Percentiles rank a stretch among this genome's conserved stretches.
These are phyloP conservation scores for Microplitis deprimator DNA, from an alignment of 2,888 invertebrate species.

Conservation along the genomic window DNA sequence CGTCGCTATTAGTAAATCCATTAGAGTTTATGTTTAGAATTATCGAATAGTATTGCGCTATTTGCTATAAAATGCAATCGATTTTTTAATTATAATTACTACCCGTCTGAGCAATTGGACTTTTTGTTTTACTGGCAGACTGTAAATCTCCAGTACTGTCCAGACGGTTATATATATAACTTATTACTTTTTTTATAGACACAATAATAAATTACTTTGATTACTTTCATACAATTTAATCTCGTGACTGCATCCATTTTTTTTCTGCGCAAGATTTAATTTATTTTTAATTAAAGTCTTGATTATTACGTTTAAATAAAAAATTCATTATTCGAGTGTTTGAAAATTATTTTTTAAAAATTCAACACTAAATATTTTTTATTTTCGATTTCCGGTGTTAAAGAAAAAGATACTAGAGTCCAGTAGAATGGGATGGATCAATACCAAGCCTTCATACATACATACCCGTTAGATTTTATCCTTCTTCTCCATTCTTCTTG, in stretches of 20 bases:
- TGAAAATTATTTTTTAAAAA: no score
- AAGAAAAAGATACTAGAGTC: no score
- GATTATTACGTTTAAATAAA: no score
- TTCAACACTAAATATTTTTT: not conserved
- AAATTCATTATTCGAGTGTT: no score
- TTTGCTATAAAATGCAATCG: not conserved
- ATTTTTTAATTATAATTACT: not conserved
- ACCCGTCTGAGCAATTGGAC: not conserved
- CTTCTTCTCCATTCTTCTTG: slow-evolving; percentile 28
- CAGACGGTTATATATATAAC: not conserved
- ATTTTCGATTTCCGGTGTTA: not conserved
- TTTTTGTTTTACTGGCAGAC: not conserved
- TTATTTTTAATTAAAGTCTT: not conserved
- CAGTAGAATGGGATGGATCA: not conserved
- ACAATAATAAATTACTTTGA: not conserved
- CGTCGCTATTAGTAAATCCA: not conserved
- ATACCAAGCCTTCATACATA: not conserved
- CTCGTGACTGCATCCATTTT: not conserved
- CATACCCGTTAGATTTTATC: slow-evolving; percentile 32
- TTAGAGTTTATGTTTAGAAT: not conserved
- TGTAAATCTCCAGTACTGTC: not conserved
- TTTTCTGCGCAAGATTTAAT: not conserved
- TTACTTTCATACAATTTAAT: not conserved
- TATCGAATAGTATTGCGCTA: not conserved
- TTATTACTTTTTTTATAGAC: not conserved